Conservation (phyloP, 2,797 vertebrate genomes). For the Chloroceryle inda region DNA sequence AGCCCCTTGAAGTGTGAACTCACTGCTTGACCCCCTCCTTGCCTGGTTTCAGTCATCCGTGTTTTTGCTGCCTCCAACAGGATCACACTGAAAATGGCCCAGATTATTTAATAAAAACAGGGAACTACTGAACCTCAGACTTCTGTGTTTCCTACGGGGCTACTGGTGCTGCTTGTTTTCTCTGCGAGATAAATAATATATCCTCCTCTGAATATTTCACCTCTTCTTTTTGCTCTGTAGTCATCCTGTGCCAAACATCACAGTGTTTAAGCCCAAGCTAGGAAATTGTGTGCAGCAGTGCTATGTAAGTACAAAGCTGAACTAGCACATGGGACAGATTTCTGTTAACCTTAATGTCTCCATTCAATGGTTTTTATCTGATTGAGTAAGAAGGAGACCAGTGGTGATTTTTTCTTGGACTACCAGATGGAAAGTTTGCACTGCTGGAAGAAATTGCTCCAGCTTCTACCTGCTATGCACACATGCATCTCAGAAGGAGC, state of each 20-base stretch:
- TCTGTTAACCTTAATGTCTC: not conserved
- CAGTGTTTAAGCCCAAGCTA: not conserved
- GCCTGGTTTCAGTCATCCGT: conserved; percentile 26
- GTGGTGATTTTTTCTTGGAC: not conserved
- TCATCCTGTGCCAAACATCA: not conserved
- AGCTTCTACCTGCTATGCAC: not conserved
- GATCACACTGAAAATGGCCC: not conserved
- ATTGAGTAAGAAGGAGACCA: not conserved
- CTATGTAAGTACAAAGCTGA: not conserved
- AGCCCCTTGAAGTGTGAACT: not conserved
- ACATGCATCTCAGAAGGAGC: not conserved
- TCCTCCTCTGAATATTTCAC: not conserved
- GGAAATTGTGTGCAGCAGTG: not conserved
- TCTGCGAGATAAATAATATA: not conserved
- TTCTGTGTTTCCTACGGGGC: not conserved
- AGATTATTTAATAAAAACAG: not conserved
- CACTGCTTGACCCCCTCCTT: not conserved
- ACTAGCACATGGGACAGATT: not conserved
- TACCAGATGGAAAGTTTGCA: not conserved
- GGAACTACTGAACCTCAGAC: not conserved
- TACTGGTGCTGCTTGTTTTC: fast-evolving
- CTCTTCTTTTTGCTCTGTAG: not conserved
- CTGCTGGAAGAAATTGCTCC: not conserved
- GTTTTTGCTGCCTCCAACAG: conserved; percentile 54
- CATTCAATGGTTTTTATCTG: not conserved